phyloP scores from a whole-genome alignment of 2,797 vertebrate species.

The Hippopotamyrus pictus region DNA sequence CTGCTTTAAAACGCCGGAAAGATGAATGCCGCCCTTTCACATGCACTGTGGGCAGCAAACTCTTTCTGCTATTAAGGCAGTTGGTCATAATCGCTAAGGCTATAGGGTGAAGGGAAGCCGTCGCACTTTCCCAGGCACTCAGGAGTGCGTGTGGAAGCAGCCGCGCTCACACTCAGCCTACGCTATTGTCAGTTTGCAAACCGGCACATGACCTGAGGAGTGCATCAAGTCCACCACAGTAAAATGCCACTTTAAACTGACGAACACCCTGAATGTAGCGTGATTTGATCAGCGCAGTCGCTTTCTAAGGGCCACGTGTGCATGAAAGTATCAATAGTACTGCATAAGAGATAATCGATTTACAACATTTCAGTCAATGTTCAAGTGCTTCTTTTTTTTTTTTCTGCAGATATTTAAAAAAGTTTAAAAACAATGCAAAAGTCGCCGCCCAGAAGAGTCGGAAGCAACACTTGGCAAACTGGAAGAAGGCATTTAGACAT shows the following conservation, averaged over 20 bases:
- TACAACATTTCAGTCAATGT: conserved; percentile 31
- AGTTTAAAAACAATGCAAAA: conserved; percentile 29
- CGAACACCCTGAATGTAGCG: neutral
- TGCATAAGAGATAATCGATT: conserved; percentile 34
- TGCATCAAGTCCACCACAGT: neutral
- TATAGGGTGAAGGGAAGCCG: neutral
- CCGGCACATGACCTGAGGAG: neutral
- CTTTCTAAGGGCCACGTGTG: neutral
- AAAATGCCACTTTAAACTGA: neutral
- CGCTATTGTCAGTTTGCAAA: neutral
- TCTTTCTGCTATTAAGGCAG: neutral
- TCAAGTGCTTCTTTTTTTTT: conserved; percentile 38
- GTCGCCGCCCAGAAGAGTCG: conserved; percentile 14
- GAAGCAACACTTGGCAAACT: conserved; percentile 29
- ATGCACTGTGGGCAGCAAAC: neutral
- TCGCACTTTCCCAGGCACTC: neutral
- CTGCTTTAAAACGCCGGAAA: neutral
- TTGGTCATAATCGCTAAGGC: neutral
- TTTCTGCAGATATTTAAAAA: conserved; percentile 14
- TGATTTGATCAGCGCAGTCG: neutral
- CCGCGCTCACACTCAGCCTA: neutral
- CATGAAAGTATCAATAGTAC: conserved; percentile 33
- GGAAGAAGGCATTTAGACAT: conserved; percentile 30
- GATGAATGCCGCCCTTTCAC: neutral
- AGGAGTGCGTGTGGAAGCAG: neutral